Evolutionary conservation across 1,140 invertebrate species (phyloP).

Genomic region (Diuraphis noxia): DNA sequence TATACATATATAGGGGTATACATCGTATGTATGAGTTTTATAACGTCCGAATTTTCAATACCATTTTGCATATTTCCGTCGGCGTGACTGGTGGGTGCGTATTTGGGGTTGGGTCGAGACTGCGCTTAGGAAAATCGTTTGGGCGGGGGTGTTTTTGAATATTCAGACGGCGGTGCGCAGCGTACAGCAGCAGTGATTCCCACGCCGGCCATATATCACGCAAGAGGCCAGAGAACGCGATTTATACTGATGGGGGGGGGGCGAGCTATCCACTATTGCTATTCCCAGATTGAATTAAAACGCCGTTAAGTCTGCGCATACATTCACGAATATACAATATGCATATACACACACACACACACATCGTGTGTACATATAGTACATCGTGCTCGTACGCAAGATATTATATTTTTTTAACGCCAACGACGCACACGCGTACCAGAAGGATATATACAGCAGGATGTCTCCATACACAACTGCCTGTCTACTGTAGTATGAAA

Average conservation of each 20-base stretch:
- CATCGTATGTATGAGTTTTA: background rate
- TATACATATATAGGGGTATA: too few relatives aligned
- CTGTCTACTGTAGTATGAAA: background rate
- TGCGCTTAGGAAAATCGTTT: background rate
- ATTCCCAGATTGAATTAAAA: slow-evolving; percentile 54
- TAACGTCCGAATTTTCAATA: background rate
- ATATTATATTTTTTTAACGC: background rate
- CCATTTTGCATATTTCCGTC: slow-evolving; percentile 1
- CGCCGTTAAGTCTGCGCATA: slow-evolving; percentile 37
- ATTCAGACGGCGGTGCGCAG: background rate
- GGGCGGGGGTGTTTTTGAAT: slow-evolving; percentile 19
- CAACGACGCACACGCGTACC: background rate
- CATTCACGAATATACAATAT: background rate
- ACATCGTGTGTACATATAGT: background rate
- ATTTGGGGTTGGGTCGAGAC: too few relatives aligned
- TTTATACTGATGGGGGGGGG: slow-evolving; percentile 9
- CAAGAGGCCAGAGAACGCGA: slow-evolving; percentile 8
- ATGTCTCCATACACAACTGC: background rate
- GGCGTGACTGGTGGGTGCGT: background rate
- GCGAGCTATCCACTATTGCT: slow-evolving; percentile 17
- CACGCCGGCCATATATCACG: slow-evolving; percentile 45
- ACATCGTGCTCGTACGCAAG: background rate
- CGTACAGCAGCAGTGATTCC: background rate
- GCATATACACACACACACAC: background rate
- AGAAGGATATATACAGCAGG: background rate